A percentile compares a stretch with the other conserved stretches of the same genome.
Evolutionary conservation across 2,113 vertebrate genomes (phyloP).

Genomic region (Stictonetta naevosa): DNA sequence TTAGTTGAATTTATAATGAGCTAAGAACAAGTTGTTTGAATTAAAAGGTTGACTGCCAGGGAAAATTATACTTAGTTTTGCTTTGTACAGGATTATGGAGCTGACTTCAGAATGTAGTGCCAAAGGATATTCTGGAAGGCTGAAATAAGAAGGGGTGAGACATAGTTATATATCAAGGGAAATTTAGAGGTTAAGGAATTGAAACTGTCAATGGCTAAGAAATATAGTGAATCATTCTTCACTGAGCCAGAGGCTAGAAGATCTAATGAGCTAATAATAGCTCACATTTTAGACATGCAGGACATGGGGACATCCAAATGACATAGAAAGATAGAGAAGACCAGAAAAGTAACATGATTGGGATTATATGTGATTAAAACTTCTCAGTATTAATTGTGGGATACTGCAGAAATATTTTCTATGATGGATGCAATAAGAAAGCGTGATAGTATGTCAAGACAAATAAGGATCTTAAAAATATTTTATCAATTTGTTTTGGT

Average conservation of each 20-base stretch:
- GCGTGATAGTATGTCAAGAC: background rate
- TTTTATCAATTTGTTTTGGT: background rate
- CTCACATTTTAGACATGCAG: background rate
- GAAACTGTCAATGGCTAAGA: conserved; percentile 44
- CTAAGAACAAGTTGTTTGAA: background rate
- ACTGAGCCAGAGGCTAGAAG: conserved; percentile 41
- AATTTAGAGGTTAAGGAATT: conserved; percentile 66
- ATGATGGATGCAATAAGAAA: background rate
- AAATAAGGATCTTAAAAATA: background rate
- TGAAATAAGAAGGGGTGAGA: conserved; percentile 23
- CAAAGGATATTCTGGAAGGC: background rate
- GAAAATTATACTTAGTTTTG: conserved; percentile 13
- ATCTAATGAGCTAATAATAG: conserved; percentile 62
- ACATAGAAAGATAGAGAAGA: conserved; percentile 34
- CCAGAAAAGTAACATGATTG: background rate
- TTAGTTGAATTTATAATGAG: background rate
- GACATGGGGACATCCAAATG: background rate
- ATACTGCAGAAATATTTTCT: background rate
- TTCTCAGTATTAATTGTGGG: background rate
- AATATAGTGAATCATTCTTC: conserved; percentile 60
- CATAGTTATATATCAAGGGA: conserved; percentile 26
- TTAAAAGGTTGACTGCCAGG: background rate
- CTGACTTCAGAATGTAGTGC: conserved; percentile 2
- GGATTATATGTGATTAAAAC: conserved; percentile 17
- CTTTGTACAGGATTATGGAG: background rate